These are phyloP conservation scores for Drosophila auraria DNA, from an alignment of 1,140 invertebrate species.

Conservation along the genomic window DNA sequence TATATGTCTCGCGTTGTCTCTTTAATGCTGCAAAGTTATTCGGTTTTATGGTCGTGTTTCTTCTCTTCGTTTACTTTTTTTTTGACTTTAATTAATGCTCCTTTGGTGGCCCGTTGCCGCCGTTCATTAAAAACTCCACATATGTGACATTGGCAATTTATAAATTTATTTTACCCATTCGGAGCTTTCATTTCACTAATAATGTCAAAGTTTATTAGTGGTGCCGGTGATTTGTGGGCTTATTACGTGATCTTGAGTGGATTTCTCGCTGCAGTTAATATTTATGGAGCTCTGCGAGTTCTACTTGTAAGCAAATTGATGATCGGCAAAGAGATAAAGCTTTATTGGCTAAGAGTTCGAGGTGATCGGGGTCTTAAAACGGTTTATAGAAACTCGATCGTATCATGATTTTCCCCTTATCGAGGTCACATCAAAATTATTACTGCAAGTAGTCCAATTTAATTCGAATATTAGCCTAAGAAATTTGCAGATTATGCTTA, in stretches of 20 bases:
- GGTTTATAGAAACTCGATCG: too few species aligned
- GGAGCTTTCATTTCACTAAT: constrained; percentile 60
- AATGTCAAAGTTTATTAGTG: constrained; percentile 67
- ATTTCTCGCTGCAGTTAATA: constrained; percentile 44
- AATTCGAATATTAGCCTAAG: too few species aligned
- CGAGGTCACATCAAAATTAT: neutral
- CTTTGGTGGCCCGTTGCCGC: constrained; percentile 44
- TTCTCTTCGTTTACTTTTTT: constrained; percentile 6
- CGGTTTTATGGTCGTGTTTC: constrained; percentile 40
- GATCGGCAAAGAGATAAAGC: neutral
- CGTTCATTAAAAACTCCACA: constrained; percentile 62
- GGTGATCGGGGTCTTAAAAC: constrained; percentile 9
- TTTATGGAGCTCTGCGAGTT: constrained; percentile 46
- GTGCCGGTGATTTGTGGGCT: constrained; percentile 63
- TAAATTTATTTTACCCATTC: constrained; percentile 57
- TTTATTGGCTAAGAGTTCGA: neutral
- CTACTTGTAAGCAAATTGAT: constrained; percentile 33
- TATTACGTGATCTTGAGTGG: constrained; percentile 57
- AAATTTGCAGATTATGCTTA: too few species aligned
- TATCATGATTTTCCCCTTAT: neutral
- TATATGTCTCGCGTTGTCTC: constrained; percentile 65
- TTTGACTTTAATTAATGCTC: constrained; percentile 67
- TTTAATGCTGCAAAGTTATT: constrained; percentile 49
- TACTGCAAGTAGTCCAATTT: too few species aligned
- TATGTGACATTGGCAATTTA: constrained; percentile 75